Percentiles rank a stretch among this genome's conserved stretches.
phyloP scores from a whole-genome alignment of 2,113 vertebrate species.

The Mus pahari region DNA sequence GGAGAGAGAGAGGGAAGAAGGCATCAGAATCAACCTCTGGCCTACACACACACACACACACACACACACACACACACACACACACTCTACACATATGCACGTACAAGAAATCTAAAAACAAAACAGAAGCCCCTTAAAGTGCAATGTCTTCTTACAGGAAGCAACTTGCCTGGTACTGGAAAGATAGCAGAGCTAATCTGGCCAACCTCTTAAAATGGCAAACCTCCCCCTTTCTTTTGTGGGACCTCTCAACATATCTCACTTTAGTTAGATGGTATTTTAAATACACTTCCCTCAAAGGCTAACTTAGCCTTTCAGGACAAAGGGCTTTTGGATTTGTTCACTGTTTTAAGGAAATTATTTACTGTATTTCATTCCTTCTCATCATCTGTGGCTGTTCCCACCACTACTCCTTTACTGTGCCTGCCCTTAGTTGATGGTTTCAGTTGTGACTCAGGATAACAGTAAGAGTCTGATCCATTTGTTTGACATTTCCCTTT shows the following conservation, averaged over 20 bases:
- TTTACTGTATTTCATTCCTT: slow-evolving; percentile 42
- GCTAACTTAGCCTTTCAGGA: slow-evolving; percentile 52
- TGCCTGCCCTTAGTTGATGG: background rate
- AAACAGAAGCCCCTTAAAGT: background rate
- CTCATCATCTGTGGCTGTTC: slow-evolving; percentile 66
- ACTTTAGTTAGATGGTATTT: slow-evolving; percentile 51
- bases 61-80: background rate
- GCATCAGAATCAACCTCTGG: background rate
- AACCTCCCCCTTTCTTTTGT: slow-evolving; percentile 65
- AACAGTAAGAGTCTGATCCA: background rate
- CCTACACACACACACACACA: background rate
- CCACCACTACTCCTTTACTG: slow-evolving; percentile 14
- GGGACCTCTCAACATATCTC: slow-evolving; percentile 62
- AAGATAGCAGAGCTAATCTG: slow-evolving; percentile 61
- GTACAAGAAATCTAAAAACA: background rate
- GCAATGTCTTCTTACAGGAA: slow-evolving; percentile 24
- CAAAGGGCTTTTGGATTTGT: slow-evolving; percentile 68
- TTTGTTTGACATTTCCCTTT: background rate
- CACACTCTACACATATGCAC: background rate
- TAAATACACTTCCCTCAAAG: slow-evolving; percentile 27
- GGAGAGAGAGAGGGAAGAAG: background rate
- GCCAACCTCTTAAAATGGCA: slow-evolving; percentile 68
- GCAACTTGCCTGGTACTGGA: slow-evolving; percentile 58
- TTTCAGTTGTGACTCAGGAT: slow-evolving; percentile 21
- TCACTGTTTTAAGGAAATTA: slow-evolving; percentile 68